phyloP scores from a whole-genome alignment of 1,140 invertebrate genomes.

The Drosophila triauraria region DNA sequence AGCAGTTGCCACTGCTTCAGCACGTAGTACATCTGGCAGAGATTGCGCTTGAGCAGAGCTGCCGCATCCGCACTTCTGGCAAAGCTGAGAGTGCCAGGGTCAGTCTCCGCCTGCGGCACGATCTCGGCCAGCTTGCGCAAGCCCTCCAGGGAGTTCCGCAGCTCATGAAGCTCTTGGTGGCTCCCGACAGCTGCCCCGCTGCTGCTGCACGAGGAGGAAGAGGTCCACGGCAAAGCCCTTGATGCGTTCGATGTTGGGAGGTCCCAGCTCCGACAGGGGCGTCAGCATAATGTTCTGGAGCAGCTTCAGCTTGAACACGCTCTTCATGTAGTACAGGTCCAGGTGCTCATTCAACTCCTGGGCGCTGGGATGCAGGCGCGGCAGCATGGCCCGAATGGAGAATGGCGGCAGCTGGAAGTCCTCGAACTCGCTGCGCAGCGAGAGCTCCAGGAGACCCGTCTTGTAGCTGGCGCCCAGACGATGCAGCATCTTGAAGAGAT shows the following conservation, averaged over 20 bases:
- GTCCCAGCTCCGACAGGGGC: slow-evolving; percentile 92
- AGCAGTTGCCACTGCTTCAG: slow-evolving; percentile 69
- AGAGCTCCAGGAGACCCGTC: slow-evolving; percentile 88
- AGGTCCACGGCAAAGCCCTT: slow-evolving; percentile 92
- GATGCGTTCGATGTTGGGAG: slow-evolving; percentile 92
- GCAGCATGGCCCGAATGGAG: slow-evolving; percentile 70
- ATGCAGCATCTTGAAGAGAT: slow-evolving; percentile 92
- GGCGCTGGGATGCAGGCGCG: slow-evolving; percentile 55
- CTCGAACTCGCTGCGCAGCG: slow-evolving; percentile 79
- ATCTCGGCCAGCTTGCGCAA: slow-evolving; percentile 59
- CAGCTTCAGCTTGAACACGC: slow-evolving; percentile 85
- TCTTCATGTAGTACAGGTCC: slow-evolving; percentile 81
- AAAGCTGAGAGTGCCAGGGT: slow-evolving; percentile 25
- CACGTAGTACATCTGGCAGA: slow-evolving; percentile 59
- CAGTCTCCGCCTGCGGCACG: slow-evolving; percentile 16
- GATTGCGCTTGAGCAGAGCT: slow-evolving; percentile 45
- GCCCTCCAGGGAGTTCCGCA: slow-evolving; percentile 78
- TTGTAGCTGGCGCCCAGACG: slow-evolving; percentile 92
- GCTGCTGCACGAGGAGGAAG: slow-evolving; percentile 87
- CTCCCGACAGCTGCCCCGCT: slow-evolving; percentile 83
- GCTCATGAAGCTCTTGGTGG: slow-evolving; percentile 81
- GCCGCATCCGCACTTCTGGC: slow-evolving; percentile 40
- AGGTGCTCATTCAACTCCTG: slow-evolving; percentile 74
- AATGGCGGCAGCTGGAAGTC: slow-evolving; percentile 73
- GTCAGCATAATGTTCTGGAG: slow-evolving; percentile 88